Evolutionary conservation across 2,888 invertebrate genomes (phyloP).

Genomic region (Cerastis rubricosa): DNA sequence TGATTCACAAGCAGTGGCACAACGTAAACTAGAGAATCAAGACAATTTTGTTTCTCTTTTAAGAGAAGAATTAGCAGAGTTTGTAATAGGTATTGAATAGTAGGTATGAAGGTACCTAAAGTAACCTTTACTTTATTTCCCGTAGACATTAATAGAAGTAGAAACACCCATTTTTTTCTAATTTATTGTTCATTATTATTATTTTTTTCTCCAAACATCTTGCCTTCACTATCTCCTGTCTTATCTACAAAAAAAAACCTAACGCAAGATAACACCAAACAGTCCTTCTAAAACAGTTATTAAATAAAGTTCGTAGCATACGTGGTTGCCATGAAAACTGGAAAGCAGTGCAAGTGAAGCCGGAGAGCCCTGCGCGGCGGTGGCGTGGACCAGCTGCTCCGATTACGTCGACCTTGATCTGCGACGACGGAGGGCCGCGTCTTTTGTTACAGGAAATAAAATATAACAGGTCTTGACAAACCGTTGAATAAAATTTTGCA

Average conservation of each 20-base stretch:
- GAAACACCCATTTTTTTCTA: no score
- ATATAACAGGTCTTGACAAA: slow-evolving; percentile 5
- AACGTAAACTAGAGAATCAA: slow-evolving; percentile 20
- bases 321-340: slow-evolving; percentile 48
- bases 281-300: not conserved
- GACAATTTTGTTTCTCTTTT: not conserved
- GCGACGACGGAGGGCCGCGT: slow-evolving; percentile 18
- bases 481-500: slow-evolving; percentile 8
- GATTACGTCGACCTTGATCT: slow-evolving; percentile 66
- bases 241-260: no score
- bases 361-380: slow-evolving; percentile 24
- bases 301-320: slow-evolving; percentile 23
- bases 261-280: no score
- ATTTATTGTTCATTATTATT: no score
- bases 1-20: slow-evolving; percentile 50
- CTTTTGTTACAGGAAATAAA: slow-evolving; percentile 53
- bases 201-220: no score
- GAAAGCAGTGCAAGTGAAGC: slow-evolving; percentile 57
- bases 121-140: not conserved
- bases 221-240: no score
- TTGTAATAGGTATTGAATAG: not conserved
- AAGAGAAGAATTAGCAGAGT: not conserved
- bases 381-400: slow-evolving; percentile 56
- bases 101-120: not conserved
- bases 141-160: not conserved